A percentile compares a stretch with the other conserved stretches of the same genome.
Evolutionary conservation across 1,140 invertebrate genomes (phyloP).

Genomic region (Drosophila simulans): DNA sequence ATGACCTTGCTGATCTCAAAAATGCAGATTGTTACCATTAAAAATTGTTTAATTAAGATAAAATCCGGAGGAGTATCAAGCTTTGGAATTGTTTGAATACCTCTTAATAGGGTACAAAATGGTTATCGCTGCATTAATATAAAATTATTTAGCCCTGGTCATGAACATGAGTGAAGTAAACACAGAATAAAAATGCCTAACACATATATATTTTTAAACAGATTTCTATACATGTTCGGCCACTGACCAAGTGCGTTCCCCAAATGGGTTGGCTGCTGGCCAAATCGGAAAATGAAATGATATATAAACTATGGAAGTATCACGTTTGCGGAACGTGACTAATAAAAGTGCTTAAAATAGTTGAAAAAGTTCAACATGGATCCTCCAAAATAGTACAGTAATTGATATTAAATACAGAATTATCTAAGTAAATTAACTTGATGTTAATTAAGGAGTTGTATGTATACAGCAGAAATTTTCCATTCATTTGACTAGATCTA

Average conservation of each 20-base stretch:
- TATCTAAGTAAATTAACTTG: neutral
- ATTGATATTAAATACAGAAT: neutral
- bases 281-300: conserved; percentile 32
- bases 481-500: neutral
- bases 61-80: too few species aligned
- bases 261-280: conserved; percentile 30
- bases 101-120: neutral
- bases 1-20: neutral
- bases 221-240: neutral
- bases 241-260: conserved; percentile 7
- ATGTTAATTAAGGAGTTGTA: neutral
- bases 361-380: neutral
- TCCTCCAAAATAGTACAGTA: neutral
- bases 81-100: too few species aligned
- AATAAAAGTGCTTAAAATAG: neutral
- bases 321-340: conserved; percentile 53
- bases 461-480: neutral
- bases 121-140: conserved; percentile 21
- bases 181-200: neutral
- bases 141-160: conserved; percentile 29
- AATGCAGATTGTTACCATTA: neutral
- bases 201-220: neutral
- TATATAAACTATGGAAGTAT: conserved; percentile 53
- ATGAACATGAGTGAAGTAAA: conserved; percentile 12
- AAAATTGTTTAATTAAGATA: neutral